phyloP scores from a whole-genome alignment of 2,113 vertebrate genomes.

The Tympanuchus pallidicinctus region DNA sequence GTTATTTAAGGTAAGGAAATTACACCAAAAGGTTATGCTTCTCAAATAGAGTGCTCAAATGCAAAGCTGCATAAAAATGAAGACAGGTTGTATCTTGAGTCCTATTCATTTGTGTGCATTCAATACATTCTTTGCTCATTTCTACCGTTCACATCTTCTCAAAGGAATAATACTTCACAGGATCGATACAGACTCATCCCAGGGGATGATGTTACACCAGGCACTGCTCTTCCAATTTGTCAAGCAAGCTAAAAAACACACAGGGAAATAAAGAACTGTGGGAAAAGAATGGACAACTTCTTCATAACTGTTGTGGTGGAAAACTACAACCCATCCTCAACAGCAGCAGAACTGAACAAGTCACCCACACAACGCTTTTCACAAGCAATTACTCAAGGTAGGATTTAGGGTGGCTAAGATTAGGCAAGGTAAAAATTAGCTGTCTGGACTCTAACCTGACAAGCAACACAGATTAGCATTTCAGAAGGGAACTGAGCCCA shows the following conservation, averaged over 20 bases:
- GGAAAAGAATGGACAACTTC: not conserved
- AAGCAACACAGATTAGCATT: constrained; percentile 2
- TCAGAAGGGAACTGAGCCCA: not conserved
- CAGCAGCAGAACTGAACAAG: not conserved
- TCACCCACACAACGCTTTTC: constrained; percentile 46
- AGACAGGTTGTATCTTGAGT: not conserved
- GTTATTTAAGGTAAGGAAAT: not conserved
- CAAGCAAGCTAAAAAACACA: not conserved
- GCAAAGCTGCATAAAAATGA: not conserved
- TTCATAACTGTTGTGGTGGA: not conserved
- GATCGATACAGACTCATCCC: not conserved
- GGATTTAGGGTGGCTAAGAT: constrained; percentile 41
- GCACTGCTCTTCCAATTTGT: not conserved
- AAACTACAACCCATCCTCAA: not conserved
- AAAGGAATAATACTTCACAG: not conserved
- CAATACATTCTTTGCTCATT: not conserved
- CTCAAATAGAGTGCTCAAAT: not conserved
- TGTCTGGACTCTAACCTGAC: not conserved
- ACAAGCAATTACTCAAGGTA: constrained; percentile 47
- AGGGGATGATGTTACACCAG: not conserved
- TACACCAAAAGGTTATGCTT: not conserved
- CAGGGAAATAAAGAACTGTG: not conserved
- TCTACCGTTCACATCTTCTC: not conserved
- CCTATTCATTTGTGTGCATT: not conserved
- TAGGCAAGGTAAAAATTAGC: constrained; percentile 33